These are phyloP conservation scores for Eidolon helvum DNA, from an alignment of 2,113 vertebrate genomes.

Conservation along the genomic window DNA sequence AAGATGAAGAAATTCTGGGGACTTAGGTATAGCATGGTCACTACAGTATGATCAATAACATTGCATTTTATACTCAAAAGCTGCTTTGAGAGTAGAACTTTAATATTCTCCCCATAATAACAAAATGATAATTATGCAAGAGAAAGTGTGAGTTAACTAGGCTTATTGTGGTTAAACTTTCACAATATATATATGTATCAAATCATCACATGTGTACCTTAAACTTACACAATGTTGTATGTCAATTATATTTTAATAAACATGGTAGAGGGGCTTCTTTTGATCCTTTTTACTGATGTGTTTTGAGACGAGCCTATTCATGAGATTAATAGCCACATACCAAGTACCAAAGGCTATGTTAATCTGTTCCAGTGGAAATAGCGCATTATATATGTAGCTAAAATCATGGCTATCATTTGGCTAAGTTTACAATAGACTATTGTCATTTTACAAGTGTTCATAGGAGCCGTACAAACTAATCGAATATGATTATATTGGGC, in stretches of 20 bases:
- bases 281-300: neutral
- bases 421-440: neutral
- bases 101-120: neutral
- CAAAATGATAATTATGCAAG: neutral
- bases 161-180: neutral
- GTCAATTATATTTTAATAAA: neutral
- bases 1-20: neutral
- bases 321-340: neutral
- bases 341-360: neutral
- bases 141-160: neutral
- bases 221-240: neutral
- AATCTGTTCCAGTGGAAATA: neutral
- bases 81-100: neutral
- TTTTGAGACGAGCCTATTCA: neutral
- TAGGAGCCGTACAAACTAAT: neutral
- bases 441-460: neutral
- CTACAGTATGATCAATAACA: neutral
- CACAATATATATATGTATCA: neutral
- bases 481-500: neutral
- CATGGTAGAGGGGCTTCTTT: accelerated
- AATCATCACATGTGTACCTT: neutral
- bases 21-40: neutral
- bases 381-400: neutral
- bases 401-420: neutral
- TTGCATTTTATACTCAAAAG: neutral